Evolutionary conservation across 2,888 invertebrate species (phyloP).

Genomic region (Apeira syringaria): DNA sequence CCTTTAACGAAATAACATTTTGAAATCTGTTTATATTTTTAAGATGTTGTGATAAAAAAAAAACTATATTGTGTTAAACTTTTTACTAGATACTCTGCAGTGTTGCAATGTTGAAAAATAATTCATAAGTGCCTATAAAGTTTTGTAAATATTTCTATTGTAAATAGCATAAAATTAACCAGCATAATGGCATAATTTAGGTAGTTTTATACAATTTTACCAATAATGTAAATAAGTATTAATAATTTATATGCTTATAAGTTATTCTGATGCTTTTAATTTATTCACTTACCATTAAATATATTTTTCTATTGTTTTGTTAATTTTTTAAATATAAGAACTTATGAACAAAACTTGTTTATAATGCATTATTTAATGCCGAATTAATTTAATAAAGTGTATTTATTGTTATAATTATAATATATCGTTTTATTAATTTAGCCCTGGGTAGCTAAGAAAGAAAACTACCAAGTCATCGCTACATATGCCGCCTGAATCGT

Average conservation of each 20-base stretch:
- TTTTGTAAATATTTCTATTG: constrained; percentile 49
- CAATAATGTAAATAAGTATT: constrained; percentile 52
- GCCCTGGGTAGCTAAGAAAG: too few species aligned
- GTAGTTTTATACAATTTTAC: constrained; percentile 38
- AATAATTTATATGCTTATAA: constrained; percentile 50
- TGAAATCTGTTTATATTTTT: background rate
- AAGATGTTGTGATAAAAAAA: constrained; percentile 28
- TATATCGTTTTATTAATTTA: background rate
- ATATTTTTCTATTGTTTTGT: constrained; percentile 32
- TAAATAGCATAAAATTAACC: constrained; percentile 28
- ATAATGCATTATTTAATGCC: constrained; percentile 61
- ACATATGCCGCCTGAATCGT: too few species aligned
- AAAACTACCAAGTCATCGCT: too few species aligned
- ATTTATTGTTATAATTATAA: constrained; percentile 70
- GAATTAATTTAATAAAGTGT: constrained; percentile 68
- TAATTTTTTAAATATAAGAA: constrained; percentile 24
- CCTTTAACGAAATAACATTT: background rate
- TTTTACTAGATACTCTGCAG: constrained; percentile 38
- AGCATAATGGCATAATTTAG: constrained; percentile 16
- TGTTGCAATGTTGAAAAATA: constrained; percentile 45
- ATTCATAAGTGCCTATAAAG: constrained; percentile 54
- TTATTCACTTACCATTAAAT: constrained; percentile 47
- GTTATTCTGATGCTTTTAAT: constrained; percentile 54
- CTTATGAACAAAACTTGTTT: constrained; percentile 36
- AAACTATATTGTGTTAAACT: constrained; percentile 31